Evolutionary conservation across 2,797 vertebrate genomes (phyloP).

Genomic region (Cossypha dichroa): DNA sequence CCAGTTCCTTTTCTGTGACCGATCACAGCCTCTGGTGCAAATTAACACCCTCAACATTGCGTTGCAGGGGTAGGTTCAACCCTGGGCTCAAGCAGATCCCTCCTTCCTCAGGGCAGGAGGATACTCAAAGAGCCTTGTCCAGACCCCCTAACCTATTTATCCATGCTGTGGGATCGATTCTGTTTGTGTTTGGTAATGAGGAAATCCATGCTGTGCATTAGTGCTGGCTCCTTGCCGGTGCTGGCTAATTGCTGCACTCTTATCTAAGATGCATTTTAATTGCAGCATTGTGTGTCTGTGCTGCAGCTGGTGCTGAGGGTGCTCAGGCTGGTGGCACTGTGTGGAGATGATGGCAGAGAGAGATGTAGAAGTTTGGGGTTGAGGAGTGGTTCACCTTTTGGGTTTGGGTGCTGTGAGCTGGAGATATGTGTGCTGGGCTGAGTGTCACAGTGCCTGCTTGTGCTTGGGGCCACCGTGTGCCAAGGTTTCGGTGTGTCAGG

Average conservation of each 20-base stretch:
- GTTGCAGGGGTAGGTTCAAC: accelerated
- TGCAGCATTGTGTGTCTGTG: background rate
- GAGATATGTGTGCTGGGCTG: background rate
- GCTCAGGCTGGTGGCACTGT: accelerated
- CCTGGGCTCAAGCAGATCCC: background rate
- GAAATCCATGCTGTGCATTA: slow-evolving; percentile 74
- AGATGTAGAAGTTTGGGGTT: background rate
- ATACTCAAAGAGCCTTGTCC: background rate
- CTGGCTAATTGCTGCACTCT: slow-evolving; percentile 44
- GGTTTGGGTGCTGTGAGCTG: background rate
- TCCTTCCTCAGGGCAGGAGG: background rate
- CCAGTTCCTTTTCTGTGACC: accelerated
- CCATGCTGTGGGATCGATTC: background rate
- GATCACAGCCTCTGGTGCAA: background rate
- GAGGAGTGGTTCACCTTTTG: background rate
- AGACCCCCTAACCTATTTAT: slow-evolving; percentile 8
- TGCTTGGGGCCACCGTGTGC: background rate
- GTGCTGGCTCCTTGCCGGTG: background rate
- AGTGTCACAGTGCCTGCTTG: accelerated
- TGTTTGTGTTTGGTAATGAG: slow-evolving; percentile 75
- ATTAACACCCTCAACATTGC: background rate
- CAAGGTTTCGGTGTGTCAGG: accelerated
- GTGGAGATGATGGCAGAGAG: background rate
- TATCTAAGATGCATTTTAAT: slow-evolving; percentile 39
- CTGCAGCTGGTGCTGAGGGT: background rate